These are phyloP conservation scores for Sebastes fasciatus DNA, from an alignment of 2,113 vertebrate species.

Conservation along the genomic window DNA sequence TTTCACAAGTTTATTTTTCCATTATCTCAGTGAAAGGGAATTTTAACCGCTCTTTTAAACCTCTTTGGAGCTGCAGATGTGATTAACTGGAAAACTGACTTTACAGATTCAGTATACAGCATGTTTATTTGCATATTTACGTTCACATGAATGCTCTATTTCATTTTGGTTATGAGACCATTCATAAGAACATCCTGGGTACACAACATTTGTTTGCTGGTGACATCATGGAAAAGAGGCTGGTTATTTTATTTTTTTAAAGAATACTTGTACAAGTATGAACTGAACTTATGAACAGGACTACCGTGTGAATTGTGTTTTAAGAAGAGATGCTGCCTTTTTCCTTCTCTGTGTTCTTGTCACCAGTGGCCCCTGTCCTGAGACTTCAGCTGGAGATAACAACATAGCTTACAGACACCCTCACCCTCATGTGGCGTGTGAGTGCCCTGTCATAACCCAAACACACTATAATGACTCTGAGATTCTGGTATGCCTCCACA, in stretches of 20 bases:
- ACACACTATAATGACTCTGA: slow-evolving; percentile 71
- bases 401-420: slow-evolving; percentile 72
- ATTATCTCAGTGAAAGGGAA: neutral
- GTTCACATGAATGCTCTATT: neutral
- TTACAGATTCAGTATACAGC: neutral
- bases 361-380: slow-evolving; percentile 37
- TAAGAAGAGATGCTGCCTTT: slow-evolving; percentile 16
- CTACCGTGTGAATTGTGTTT: neutral
- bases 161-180: neutral
- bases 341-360: slow-evolving; percentile 34
- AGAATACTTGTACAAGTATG: neutral
- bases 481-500: slow-evolving; percentile 43
- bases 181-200: slow-evolving; percentile 1
- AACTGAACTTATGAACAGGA: neutral
- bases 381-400: slow-evolving; percentile 77
- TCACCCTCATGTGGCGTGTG: slow-evolving; percentile 79
- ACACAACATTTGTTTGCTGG: neutral
- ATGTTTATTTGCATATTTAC: slow-evolving; percentile 38
- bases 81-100: neutral
- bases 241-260: neutral
- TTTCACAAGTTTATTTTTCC: slow-evolving; percentile 24
- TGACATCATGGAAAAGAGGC: slow-evolving; percentile 10
- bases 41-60: neutral
- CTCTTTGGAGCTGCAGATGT: neutral
- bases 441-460: slow-evolving; percentile 82